These are phyloP conservation scores for Holothuria scabra DNA, from an alignment of 53 echinoderm and acorn worm genomes.

Conservation along the genomic window DNA sequence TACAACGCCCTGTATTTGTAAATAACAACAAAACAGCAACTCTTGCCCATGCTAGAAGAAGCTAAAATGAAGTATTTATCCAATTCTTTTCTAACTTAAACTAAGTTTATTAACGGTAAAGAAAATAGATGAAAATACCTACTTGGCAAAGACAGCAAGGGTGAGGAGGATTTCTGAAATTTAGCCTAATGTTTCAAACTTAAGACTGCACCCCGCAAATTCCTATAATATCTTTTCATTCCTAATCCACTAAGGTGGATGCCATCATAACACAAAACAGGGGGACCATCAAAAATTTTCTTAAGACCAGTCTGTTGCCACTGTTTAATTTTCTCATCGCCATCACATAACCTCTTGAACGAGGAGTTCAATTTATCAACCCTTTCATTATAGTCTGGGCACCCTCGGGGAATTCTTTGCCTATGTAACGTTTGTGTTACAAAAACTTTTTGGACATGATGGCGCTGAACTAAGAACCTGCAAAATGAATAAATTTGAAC, in stretches of 20 bases:
- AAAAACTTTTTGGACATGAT: constrained; percentile 1
- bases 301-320: constrained; percentile 11
- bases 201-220: neutral
- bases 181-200: constrained; percentile 12
- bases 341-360: neutral
- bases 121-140: too few species aligned
- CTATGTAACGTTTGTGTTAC: constrained; percentile 22
- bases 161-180: too few species aligned
- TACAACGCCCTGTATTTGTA: too few species aligned
- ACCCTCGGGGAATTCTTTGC: neutral
- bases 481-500: neutral
- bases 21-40: too few species aligned
- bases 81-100: too few species aligned
- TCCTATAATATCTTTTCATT: too few species aligned
- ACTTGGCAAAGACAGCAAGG: too few species aligned
- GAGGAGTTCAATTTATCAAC: constrained; percentile 15
- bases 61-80: too few species aligned
- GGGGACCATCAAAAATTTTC: neutral
- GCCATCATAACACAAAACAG: constrained; percentile 7
- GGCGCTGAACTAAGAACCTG: neutral
- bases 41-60: too few species aligned
- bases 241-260: constrained; percentile 10
- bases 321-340: neutral
- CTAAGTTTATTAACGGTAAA: too few species aligned
- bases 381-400: neutral